Base-by-base conservation (phyloP, 2,888 invertebrate genomes). In the Sesia apiformis region DNA sequence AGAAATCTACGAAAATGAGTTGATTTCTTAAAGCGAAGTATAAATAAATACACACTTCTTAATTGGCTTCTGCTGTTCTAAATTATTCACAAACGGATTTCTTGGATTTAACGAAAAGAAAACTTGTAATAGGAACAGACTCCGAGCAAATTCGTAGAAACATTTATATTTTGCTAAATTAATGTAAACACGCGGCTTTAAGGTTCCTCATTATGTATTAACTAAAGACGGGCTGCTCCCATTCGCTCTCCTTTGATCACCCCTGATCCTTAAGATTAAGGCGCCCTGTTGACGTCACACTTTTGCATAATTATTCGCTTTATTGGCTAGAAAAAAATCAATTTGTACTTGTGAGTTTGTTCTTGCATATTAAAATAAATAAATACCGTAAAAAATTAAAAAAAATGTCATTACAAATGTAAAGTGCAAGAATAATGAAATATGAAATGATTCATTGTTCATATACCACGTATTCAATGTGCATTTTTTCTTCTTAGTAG, bases 131-230 rank as follows among this genome's bases (percentile, higher is more conserved):
- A 49, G n/a, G 49, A 49, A 49, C 49, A 2, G 38, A 39, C 6
- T 40, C 39, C n/a, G 8, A 52, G 39, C 38, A 58, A 60, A 62
- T 61, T 60, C 58, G 52, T 52, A 60, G 57, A 58, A 65, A 61
- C 69, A 73, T 76, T 74, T 23, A 23, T 23, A 23, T 73, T 76
- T 74, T 76, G 49, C 70, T 70, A 80, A 85, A 81, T 84, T 81
- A 85, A 84, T 83, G 80, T 82, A 85, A 86, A 85, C 85, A 84
- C 68, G 72, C 64, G 66, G 70, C 70, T 76, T 78, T 77, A 77
- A 74, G 69, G 70, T 63, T 70, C 72, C 76, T 83, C 83, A 85
- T 87, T 87, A 86, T 75, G 77, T 84, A 86, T 87, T 86, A 83
- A 86, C 84, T 81, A 70, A 78, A 69, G 65, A 59, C 72, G 79